phyloP scores from a whole-genome alignment of 2,888 invertebrate species.

The Himalopsyche kuldschensis region DNA sequence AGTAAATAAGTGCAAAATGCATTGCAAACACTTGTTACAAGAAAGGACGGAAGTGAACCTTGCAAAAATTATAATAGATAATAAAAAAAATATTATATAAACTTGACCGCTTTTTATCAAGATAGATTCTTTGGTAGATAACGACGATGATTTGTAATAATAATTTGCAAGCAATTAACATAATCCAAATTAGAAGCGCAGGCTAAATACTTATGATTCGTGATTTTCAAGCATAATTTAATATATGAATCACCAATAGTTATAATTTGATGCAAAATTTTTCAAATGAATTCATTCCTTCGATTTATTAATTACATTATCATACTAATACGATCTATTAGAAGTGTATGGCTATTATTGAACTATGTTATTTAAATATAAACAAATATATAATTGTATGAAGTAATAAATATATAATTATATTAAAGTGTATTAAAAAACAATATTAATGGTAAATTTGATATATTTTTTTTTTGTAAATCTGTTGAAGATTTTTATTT shows the following conservation, averaged over 20 bases:
- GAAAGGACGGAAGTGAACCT: neutral
- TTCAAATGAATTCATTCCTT: too few species aligned
- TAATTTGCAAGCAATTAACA: neutral
- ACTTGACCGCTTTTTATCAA: neutral
- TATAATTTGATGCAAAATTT: neutral
- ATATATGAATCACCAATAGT: neutral
- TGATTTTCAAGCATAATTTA: neutral
- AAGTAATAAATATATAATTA: too few species aligned
- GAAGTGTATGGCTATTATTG: too few species aligned
- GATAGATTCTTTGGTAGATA: neutral
- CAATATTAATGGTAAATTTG: too few species aligned
- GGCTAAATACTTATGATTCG: neutral
- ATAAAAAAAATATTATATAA: neutral
- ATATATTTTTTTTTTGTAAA: too few species aligned
- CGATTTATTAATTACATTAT: too few species aligned
- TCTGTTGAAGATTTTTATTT: too few species aligned
- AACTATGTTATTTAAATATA: too few species aligned
- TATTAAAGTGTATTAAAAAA: too few species aligned
- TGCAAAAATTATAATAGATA: neutral
- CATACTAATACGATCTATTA: too few species aligned
- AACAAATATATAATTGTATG: too few species aligned
- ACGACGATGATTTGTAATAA: neutral
- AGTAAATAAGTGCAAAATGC: too few species aligned
- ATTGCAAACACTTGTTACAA: neutral
- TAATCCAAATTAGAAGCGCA: neutral